Evolutionary conservation across 2,797 vertebrate species (phyloP), one percentile per base, ranked within the genome.

Genomic region (Cetoscarus ocellatus): DNA sequence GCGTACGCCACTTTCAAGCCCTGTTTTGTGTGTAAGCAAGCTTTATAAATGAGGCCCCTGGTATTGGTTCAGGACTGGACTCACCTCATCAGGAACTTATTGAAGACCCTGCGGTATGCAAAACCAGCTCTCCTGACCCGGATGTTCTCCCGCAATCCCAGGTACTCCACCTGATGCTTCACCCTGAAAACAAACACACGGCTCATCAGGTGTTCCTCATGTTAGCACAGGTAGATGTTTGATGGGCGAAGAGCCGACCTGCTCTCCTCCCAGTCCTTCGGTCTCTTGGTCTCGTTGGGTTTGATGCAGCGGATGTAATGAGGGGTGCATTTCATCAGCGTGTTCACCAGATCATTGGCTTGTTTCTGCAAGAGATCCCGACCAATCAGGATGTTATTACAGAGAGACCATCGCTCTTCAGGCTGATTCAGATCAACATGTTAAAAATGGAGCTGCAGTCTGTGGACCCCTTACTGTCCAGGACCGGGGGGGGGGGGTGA

Each of bases 291-390:
- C 93, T 99, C 98, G 0, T 99, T 99, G 86, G 98, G 98, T 75
- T 99, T 99, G 85, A 99, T 97, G 82, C 98, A 99, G 80, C 98
- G 97, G 88, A 99, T 98, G 60, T 99, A 99, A 84, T 99, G 97
- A 2, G 98, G 98, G 0, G 97, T 99, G 78, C 97, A 99, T 84
- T 96, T 97, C 96, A 97, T 99, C 77, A 99, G 90, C 0, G 97
- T 99, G 73, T 94, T 94, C 77, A 99, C 98, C 85, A 99, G 93
- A 72, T 99, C 95, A 0, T 99, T 99, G n/a, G 98, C 97, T 94
- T 99, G 98, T 94, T 91, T 98, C 98, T 99, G 90, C 62, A 8
- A 38, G 79, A 51, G 72, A 66, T 27, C 50, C 13, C 6, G 50
- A 13, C 27, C 0, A 2, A 49, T 42, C 7, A 49, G 27, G 17